Evolutionary conservation across 2,113 vertebrate species (phyloP), one percentile per base, ranked within the genome.

Genomic region (Cynopterus brachyotis): DNA sequence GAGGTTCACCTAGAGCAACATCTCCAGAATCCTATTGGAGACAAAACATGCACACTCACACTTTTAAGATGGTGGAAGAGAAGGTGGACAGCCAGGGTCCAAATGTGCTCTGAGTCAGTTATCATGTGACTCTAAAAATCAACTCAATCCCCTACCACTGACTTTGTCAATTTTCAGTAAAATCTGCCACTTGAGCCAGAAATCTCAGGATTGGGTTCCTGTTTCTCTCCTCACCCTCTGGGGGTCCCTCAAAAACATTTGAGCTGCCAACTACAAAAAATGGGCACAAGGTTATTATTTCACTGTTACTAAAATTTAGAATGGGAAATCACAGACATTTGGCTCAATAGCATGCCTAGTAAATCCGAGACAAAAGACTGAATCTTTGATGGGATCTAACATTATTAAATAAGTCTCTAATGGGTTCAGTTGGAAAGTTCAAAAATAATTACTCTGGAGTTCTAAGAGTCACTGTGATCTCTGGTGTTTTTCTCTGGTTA

Each of bases 231-330:
- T 37, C 5, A 47, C 19, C 26, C 70, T 19, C 30, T 73, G 57
- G 50, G 45, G 17, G 15, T 15, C 47, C 85, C 75, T 72, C 57
- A 79, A 47, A 89, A 42, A 89, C 2, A 96, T 37, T 90, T 95
- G 28, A 82, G 45, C 91, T 89, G 20, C 67, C 95, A 30, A 87
- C 59, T 87, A 94, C 84, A 96, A 88, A 85, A 81, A 94, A 91
- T 12, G 8, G 47, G 42, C 85, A 79, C 76, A 89, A 95, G 19
- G 81, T 37, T 94, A 91, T 95, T 1, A 8, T 93, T 86, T 95
- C 60, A 26, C 37, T 91, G 73, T 95, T 97, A 97, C 93, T 96
- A 97, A 92, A 97, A 94, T 84, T 72, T 76, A 96, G 47, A 96
- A 91, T 78, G 62, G 40, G 19, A 70, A 92, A 78, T 93, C 93